Base-by-base conservation (phyloP, 1,140 invertebrate genomes). In the Heterodera schachtii region DNA sequence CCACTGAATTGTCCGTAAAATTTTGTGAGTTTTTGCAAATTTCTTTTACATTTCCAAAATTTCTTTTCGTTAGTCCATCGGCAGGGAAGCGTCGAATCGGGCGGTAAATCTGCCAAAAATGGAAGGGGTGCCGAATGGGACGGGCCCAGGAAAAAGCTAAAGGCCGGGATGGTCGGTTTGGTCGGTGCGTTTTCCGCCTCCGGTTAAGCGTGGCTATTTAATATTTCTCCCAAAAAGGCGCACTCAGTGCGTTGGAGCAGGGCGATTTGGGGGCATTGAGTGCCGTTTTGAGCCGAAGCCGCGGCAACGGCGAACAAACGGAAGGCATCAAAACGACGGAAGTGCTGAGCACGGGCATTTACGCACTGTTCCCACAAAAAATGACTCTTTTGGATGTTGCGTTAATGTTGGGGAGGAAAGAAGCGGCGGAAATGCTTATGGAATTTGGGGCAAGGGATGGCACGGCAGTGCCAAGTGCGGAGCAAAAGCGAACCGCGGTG, bases 71-170 rank as follows among this genome's bases (percentile, higher is more conserved):
- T 60, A 84, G 83, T 85, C 11, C 82, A 79, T 46, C 83, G 83
- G 46, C 83, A 84, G 75, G 84, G 84, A 46, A 84, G 84, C 73
- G 83, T 84, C 44, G 84, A 85, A 67, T 44, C 67, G 60, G 73
- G 64, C 41, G 84, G 84, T 44, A 85, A 75, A 67, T 47, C 31
- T 19, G 69, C 73, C n/a, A 41, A 60, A 41, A 43, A 31, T 13
- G 43, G 71, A 21, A 44, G 66, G 9, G 52, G n/a, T 57, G 47
- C 49, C 19, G 52, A 57, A 11, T 46, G 44, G 21, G 43, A 60
- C 16, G 73, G 19, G 21, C 83, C 81, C 13, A 70, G 73, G 7
- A 31, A 81, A n/a, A 84, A 84, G 70, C 73, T 82, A n/a, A 84
- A 84, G 64, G 79, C 79, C 71, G 81, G 78, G 47, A 85, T 84